These are phyloP conservation scores for Drosophila nigrodunni DNA, from an alignment of 1,140 invertebrate species.

Conservation along the genomic window DNA sequence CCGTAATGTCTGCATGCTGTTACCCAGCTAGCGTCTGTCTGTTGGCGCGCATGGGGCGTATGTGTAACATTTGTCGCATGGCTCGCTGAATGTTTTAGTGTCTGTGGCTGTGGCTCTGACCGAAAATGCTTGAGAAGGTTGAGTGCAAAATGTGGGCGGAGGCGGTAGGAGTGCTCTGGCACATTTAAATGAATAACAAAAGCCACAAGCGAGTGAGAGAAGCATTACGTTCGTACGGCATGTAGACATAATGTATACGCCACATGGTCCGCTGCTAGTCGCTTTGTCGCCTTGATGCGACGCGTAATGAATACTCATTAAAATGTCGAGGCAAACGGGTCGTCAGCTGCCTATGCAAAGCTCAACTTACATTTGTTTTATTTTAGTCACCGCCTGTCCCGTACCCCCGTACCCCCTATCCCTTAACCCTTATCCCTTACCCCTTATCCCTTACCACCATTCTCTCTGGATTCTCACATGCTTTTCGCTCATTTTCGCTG, in stretches of 20 bases:
- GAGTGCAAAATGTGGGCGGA: neutral
- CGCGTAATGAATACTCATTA: slow-evolving; percentile 51
- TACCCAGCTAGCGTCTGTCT: neutral
- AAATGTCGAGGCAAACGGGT: slow-evolving; percentile 34
- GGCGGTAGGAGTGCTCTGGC: neutral
- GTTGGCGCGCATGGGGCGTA: slow-evolving; percentile 62
- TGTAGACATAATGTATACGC: slow-evolving; percentile 16
- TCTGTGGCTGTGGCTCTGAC: slow-evolving; percentile 8
- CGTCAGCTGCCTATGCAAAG: slow-evolving; percentile 19
- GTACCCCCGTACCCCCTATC: neutral
- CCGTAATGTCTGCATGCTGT: slow-evolving; percentile 17
- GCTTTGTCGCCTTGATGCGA: slow-evolving; percentile 34
- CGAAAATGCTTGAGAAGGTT: too few relatives aligned
- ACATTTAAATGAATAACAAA: slow-evolving; percentile 46
- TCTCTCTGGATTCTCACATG: neutral
- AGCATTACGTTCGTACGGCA: slow-evolving; percentile 1
- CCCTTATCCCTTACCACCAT: neutral
- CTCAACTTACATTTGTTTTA: slow-evolving; percentile 24
- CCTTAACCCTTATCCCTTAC: neutral
- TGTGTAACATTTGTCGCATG: slow-evolving; percentile 61
- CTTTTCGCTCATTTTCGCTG: neutral
- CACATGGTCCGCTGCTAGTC: neutral
- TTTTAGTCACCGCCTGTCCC: neutral
- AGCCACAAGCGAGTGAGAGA: slow-evolving; percentile 6
- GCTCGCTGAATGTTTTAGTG: slow-evolving; percentile 45